These are phyloP conservation scores for Dendrocopos noguchii DNA, from an alignment of 2,113 vertebrate genomes.

Conservation along the genomic window DNA sequence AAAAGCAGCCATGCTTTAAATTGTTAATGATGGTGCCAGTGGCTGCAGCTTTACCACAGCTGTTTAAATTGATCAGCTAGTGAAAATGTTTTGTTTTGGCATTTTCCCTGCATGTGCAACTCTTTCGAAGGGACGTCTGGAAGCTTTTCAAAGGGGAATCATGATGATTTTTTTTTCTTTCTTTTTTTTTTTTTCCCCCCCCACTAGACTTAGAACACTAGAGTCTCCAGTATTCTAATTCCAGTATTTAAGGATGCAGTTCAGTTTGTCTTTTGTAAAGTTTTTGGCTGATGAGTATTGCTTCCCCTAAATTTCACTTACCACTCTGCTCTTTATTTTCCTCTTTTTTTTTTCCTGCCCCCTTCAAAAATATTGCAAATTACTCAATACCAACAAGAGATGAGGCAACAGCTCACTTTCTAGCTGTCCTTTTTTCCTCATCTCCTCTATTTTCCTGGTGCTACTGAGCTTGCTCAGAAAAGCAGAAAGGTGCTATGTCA, in stretches of 20 bases:
- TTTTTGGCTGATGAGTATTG: background rate
- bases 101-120: conserved; percentile 56
- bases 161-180: background rate
- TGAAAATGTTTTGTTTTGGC: conserved; percentile 65
- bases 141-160: conserved; percentile 57
- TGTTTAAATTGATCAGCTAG: conserved; percentile 72
- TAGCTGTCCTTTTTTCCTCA: background rate
- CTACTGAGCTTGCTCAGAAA: conserved; percentile 5
- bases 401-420: background rate
- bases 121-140: conserved; percentile 45
- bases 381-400: background rate
- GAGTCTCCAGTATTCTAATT: conserved; percentile 20
- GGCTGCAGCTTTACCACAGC: conserved; percentile 72
- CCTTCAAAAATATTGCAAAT: background rate
- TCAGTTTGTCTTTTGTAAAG: conserved; percentile 31
- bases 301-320: background rate
- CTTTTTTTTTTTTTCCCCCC: background rate
- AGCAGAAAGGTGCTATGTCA: conserved; percentile 25
- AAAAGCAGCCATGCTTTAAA: conserved; percentile 76
- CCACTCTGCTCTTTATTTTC: too few species aligned
- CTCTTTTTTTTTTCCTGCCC: background rate
- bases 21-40: conserved; percentile 76
- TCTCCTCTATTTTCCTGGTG: background rate
- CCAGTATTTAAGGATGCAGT: conserved; percentile 6
- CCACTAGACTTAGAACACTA: background rate